Evolutionary conservation across 2,797 vertebrate genomes (phyloP).

Genomic region (Craterocephalus amniculus): DNA sequence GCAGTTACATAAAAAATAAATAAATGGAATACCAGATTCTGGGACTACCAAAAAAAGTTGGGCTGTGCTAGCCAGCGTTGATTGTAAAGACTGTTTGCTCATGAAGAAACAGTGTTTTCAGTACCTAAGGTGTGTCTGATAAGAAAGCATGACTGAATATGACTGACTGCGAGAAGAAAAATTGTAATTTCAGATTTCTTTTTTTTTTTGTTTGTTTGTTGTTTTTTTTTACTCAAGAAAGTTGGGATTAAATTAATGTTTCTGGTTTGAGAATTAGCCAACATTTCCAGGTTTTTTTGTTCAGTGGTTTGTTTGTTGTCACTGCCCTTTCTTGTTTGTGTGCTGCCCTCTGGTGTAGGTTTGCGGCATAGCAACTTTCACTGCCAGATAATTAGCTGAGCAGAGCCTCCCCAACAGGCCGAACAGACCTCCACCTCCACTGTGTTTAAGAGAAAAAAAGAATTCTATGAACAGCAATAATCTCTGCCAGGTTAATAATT

Average conservation of each 20-base stretch:
- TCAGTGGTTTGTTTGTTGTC: constrained; percentile 50
- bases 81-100: constrained; percentile 77
- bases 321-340: constrained; percentile 52
- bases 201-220: no score
- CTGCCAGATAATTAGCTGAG: constrained; percentile 67
- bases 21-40: constrained; percentile 34
- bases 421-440: constrained; percentile 62
- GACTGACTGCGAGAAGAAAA: constrained; percentile 54
- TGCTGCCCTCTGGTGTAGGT: constrained; percentile 53
- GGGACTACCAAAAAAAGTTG: constrained; percentile 74
- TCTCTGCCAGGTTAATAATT: constrained; percentile 53
- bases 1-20: constrained; percentile 18
- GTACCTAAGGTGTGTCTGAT: constrained; percentile 64
- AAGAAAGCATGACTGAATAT: constrained; percentile 70
- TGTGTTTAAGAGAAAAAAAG: constrained; percentile 62
- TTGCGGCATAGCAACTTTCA: constrained; percentile 54
- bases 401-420: constrained; percentile 35
- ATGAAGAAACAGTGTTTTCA: constrained; percentile 53
- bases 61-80: constrained; percentile 70
- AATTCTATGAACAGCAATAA: constrained; percentile 81
- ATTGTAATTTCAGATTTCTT: constrained; percentile 42
- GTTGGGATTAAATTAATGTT: constrained; percentile 19
- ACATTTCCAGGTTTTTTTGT: constrained; percentile 36
- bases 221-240: constrained; percentile 60
- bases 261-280: constrained; percentile 37